Evolutionary conservation across 2,113 vertebrate species (phyloP).

Genomic region (Cathartes aura): DNA sequence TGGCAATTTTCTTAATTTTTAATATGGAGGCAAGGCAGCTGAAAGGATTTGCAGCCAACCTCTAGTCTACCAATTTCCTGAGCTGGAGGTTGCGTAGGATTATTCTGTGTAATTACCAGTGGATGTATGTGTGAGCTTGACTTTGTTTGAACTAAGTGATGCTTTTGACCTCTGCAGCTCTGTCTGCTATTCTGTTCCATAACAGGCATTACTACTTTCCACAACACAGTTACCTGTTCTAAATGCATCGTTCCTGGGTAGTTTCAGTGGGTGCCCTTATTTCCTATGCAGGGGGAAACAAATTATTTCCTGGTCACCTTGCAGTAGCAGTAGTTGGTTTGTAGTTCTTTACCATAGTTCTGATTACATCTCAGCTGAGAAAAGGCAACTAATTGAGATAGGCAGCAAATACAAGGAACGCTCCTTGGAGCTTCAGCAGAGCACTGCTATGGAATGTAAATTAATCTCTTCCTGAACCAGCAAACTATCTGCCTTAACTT

Average conservation of each 20-base stretch:
- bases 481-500: neutral
- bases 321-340: neutral
- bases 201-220: neutral
- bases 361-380: neutral
- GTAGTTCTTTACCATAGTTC: neutral
- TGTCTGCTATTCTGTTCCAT: rapidly evolving
- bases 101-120: too few relatives aligned
- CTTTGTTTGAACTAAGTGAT: neutral
- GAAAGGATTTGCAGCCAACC: neutral
- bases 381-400: neutral
- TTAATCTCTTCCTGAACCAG: neutral
- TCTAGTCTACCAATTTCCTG: neutral
- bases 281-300: too few relatives aligned
- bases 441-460: too few relatives aligned
- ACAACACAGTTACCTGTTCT: neutral
- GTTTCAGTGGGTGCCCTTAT: neutral
- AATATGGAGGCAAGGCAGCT: too few relatives aligned
- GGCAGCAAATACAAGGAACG: neutral
- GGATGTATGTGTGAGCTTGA: neutral
- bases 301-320: neutral
- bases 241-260: rapidly evolving
- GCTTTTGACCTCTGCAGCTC: neutral
- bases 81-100: neutral
- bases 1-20: neutral
- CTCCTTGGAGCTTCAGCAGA: neutral